These are phyloP conservation scores for Chauna torquata DNA, from an alignment of 2,113 vertebrate species.

Conservation along the genomic window DNA sequence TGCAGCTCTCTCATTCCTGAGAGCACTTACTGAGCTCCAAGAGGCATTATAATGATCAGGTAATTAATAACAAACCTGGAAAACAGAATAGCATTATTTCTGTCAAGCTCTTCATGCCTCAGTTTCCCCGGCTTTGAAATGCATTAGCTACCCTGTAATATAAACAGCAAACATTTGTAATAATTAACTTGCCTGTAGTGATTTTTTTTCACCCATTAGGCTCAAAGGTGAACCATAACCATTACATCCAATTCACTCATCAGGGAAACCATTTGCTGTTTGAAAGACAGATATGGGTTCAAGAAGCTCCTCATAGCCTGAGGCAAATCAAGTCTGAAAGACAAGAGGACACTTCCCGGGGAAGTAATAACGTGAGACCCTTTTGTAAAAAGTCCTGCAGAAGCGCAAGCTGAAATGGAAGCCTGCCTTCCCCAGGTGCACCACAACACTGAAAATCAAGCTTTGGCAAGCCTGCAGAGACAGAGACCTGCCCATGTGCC, in stretches of 20 bases:
- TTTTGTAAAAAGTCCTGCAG: not conserved
- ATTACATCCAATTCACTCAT: not conserved
- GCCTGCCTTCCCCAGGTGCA: rapidly evolving
- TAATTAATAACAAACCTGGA: not conserved
- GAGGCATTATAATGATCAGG: not conserved
- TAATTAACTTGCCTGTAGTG: not conserved
- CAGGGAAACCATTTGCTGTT: not conserved
- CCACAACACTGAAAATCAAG: rapidly evolving
- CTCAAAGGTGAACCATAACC: not conserved
- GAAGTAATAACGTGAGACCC: rapidly evolving
- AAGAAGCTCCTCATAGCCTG: not conserved
- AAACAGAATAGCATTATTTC: not conserved
- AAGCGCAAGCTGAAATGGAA: not conserved
- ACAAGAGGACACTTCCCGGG: rapidly evolving
- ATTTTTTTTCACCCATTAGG: not conserved
- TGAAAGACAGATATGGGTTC: not conserved
- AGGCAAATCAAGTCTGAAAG: not conserved
- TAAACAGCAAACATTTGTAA: not conserved
- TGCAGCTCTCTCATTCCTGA: not conserved
- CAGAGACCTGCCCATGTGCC: not conserved
- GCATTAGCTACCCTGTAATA: not conserved
- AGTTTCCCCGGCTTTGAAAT: not conserved
- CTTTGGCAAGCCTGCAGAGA: not conserved
- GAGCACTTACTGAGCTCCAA: not conserved
- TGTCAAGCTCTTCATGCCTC: not conserved